Conservation (phyloP, 1,140 invertebrate genomes). For the Asbolus verrucosus region DNA sequence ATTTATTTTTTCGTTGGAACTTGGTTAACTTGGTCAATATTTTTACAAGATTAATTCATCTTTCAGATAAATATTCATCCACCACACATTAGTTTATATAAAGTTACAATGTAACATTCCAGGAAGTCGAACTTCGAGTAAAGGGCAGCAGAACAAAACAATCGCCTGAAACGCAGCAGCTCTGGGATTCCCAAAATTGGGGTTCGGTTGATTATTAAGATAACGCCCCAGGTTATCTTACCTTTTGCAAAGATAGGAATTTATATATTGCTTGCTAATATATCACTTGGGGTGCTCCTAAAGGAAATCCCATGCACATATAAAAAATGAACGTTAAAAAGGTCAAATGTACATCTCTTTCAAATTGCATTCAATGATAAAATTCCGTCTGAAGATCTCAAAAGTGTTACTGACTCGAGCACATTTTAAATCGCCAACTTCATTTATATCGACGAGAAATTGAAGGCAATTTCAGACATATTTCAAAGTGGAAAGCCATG, state of each 20-base stretch:
- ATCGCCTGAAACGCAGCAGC: not conserved
- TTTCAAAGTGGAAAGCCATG: conserved; percentile 32
- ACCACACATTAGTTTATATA: too few relatives aligned
- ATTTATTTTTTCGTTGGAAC: too few relatives aligned
- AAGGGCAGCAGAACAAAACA: not conserved
- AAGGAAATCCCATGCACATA: too few relatives aligned
- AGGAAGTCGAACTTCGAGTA: too few relatives aligned
- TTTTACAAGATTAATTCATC: too few relatives aligned
- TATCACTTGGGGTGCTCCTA: conserved; percentile 1
- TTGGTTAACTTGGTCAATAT: too few relatives aligned
- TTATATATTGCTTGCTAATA: not conserved
- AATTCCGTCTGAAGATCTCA: conserved; percentile 9
- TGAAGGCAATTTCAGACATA: conserved; percentile 1
- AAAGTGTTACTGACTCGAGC: not conserved
- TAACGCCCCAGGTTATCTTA: not conserved
- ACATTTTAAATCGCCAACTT: conserved; percentile 28
- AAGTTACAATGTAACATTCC: too few relatives aligned
- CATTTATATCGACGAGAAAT: conserved; percentile 7
- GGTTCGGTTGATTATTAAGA: not conserved
- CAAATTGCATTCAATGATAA: conserved; percentile 19
- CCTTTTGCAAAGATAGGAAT: not conserved
- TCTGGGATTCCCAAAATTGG: not conserved
- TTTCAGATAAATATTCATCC: too few relatives aligned
- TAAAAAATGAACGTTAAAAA: not conserved
- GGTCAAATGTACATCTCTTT: not conserved